A percentile compares a stretch with the other conserved stretches of the same genome.
Conservation (phyloP, 2,888 invertebrate species). For the Rotaria macrura region DNA sequence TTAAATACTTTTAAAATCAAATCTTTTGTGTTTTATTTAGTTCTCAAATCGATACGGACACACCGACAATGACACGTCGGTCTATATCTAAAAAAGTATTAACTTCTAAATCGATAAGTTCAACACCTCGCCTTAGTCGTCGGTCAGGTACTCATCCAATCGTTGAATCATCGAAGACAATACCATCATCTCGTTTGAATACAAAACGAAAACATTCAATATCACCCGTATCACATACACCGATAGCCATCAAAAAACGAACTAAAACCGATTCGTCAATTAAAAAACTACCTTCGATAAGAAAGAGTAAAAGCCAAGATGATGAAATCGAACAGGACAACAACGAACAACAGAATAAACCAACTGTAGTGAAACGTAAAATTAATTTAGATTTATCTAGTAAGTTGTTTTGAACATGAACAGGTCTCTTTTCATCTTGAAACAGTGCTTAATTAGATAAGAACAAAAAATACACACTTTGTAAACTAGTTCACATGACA, state of each 20-base stretch:
- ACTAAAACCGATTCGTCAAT: not conserved
- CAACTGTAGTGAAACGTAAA: not conserved
- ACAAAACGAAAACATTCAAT: not conserved
- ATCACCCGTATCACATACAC: not conserved
- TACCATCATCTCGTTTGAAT: not conserved
- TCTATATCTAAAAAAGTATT: not conserved
- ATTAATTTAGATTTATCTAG: not conserved
- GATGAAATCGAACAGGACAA: not conserved
- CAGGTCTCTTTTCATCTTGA: too few relatives aligned
- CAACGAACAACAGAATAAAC: not conserved
- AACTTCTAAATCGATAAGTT: not conserved
- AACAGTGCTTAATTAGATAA: too few relatives aligned
- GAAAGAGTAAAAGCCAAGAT: not conserved
- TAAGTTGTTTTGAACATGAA: not conserved
- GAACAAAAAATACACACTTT: too few relatives aligned
- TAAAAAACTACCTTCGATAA: not conserved
- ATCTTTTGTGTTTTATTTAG: not conserved
- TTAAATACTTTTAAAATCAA: too few relatives aligned
- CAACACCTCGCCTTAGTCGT: not conserved
- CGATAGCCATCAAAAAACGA: not conserved
- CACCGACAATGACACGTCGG: not conserved
- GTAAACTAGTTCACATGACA: too few relatives aligned
- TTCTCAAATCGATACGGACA: not conserved
- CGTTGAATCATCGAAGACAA: not conserved
- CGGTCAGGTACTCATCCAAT: not conserved